These are phyloP conservation scores for Orchestia grillus DNA, from an alignment of 1,140 invertebrate genomes.

Conservation along the genomic window DNA sequence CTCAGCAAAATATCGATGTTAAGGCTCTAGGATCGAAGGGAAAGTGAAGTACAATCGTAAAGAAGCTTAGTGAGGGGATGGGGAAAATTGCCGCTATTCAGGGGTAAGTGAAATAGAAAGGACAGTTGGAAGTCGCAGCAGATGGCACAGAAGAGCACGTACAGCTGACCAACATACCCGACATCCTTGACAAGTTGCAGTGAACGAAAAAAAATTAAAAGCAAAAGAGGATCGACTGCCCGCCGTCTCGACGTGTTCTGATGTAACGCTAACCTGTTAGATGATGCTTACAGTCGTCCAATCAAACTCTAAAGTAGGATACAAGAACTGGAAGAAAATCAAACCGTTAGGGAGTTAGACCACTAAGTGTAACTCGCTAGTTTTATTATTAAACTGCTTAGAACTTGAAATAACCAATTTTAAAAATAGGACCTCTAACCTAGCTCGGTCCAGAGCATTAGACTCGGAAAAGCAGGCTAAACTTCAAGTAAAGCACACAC, in stretches of 20 bases:
- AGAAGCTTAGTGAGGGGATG: background rate
- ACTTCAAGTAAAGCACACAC: background rate
- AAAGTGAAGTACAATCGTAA: background rate
- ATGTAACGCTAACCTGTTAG: background rate
- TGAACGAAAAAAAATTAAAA: background rate
- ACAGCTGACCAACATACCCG: background rate
- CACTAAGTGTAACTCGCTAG: background rate
- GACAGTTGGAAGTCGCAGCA: background rate
- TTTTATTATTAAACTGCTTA: background rate
- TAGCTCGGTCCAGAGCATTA: background rate
- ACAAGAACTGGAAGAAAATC: background rate
- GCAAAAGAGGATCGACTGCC: background rate
- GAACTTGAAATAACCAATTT: background rate
- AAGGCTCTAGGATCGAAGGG: background rate
- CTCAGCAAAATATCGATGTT: background rate
- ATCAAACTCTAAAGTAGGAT: background rate
- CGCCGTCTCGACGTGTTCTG: background rate
- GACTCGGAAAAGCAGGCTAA: background rate
- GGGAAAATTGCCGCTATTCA: background rate
- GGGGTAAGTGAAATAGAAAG: background rate
- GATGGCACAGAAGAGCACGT: background rate
- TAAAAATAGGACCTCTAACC: background rate
- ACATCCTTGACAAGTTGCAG: background rate
- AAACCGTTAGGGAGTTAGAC: background rate
- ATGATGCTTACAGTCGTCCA: background rate